These are phyloP conservation scores for Rhizoglyphus robini DNA, from an alignment of 1,140 invertebrate genomes.

Conservation along the genomic window DNA sequence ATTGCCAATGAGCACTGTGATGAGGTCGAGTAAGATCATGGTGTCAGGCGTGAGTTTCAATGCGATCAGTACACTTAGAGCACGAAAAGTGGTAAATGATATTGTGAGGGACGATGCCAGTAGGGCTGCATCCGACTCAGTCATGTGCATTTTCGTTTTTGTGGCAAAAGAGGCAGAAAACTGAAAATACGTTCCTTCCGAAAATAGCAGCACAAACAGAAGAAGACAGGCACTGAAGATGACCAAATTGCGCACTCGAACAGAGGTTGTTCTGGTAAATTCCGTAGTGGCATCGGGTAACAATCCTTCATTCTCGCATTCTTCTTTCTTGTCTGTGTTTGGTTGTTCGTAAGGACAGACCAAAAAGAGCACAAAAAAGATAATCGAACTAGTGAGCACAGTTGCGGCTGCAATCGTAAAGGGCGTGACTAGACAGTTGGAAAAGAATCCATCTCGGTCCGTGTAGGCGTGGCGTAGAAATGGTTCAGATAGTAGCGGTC, in stretches of 20 bases:
- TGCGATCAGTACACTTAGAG: too few relatives aligned
- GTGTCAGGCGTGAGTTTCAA: slow-evolving; percentile 1
- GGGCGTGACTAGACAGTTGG: not conserved
- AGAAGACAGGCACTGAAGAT: too few relatives aligned
- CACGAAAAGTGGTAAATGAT: too few relatives aligned
- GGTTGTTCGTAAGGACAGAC: not conserved
- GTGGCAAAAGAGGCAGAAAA: too few relatives aligned
- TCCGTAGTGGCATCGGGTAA: not conserved
- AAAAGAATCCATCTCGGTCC: not conserved
- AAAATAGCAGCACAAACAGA: too few relatives aligned
- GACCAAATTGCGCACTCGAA: not conserved
- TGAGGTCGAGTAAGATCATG: slow-evolving; percentile 3
- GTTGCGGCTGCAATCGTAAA: not conserved
- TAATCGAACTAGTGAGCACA: not conserved
- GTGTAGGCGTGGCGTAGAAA: not conserved
- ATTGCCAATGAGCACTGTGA: not conserved
- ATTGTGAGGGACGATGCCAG: too few relatives aligned
- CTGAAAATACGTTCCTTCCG: too few relatives aligned
- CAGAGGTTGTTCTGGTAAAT: too few relatives aligned
- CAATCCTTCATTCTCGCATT: not conserved
- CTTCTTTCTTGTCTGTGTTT: not conserved
- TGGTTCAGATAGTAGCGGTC: slow-evolving; percentile 12
- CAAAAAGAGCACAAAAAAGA: not conserved
- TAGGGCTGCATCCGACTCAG: too few relatives aligned
- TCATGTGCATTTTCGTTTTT: too few relatives aligned